A percentile compares a stretch with the other conserved stretches of the same genome.
phyloP scores from a whole-genome alignment of 2,888 invertebrate genomes.

The Hecatera dysodea region DNA sequence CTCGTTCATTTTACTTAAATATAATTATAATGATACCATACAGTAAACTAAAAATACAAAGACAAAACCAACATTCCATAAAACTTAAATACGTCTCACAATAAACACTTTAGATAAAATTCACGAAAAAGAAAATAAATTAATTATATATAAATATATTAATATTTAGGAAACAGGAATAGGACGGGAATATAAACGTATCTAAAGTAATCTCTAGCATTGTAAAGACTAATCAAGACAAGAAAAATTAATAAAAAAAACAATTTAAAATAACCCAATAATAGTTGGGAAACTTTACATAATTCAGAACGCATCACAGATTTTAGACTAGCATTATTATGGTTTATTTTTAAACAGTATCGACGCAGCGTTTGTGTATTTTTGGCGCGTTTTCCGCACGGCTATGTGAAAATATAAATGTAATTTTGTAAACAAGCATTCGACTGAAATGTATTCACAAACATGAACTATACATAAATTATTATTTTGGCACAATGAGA shows the following conservation, averaged over 20 bases:
- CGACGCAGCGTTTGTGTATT: conserved; percentile 73
- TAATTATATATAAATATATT: conserved; percentile 30
- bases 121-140: conserved; percentile 41
- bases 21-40: conserved; percentile 81
- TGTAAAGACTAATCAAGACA: conserved; percentile 45
- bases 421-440: conserved; percentile 67
- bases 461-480: conserved; percentile 24
- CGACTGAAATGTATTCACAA: conserved; percentile 34
- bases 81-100: conserved; percentile 55
- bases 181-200: conserved; percentile 41
- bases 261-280: conserved; percentile 43
- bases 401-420: conserved; percentile 62
- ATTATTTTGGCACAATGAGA: conserved; percentile 2
- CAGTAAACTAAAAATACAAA: conserved; percentile 66
- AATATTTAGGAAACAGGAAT: conserved; percentile 21
- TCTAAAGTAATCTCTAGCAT: conserved; percentile 59
- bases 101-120: conserved; percentile 46
- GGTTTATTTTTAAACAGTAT: conserved; percentile 73
- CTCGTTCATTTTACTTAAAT: conserved; percentile 73
- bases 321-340: conserved; percentile 61
- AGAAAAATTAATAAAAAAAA: conserved; percentile 45
- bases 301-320: conserved; percentile 70
- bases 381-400: conserved; percentile 70
- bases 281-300: conserved; percentile 67
- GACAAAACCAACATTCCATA: conserved; percentile 77